A percentile compares a stretch with the other conserved stretches of the same genome.
phyloP scores from a whole-genome alignment of 2,888 invertebrate species.

The Sesia apiformis region DNA sequence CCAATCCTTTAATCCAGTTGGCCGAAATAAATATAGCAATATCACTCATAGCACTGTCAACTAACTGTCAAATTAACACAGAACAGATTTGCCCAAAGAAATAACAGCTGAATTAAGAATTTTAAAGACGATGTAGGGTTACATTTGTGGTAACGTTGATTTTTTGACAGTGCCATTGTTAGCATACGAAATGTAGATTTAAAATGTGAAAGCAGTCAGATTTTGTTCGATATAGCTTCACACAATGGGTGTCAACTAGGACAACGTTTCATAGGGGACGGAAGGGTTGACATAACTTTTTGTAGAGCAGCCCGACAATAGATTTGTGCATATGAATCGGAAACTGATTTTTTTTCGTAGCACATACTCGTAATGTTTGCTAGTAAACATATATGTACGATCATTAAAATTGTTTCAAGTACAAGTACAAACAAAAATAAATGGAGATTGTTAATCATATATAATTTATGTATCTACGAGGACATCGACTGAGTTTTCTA shows the following conservation, averaged over 20 bases:
- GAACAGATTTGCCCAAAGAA: slow-evolving; percentile 44
- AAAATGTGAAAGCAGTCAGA: slow-evolving; percentile 26
- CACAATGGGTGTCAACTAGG: slow-evolving; percentile 22
- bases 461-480: no score
- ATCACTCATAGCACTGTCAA: slow-evolving; percentile 43
- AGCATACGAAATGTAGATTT: slow-evolving; percentile 30
- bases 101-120: slow-evolving; percentile 51
- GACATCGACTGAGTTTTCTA: no score
- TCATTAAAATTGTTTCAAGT: no score
- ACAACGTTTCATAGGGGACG: slow-evolving; percentile 19
- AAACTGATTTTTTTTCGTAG: no score
- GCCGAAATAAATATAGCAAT: neutral
- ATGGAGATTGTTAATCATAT: no score
- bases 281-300: slow-evolving; percentile 23
- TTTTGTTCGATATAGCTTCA: slow-evolving; percentile 20
- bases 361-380: no score
- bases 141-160: slow-evolving; percentile 37
- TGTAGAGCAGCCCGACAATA: neutral
- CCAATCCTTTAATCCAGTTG: neutral
- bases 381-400: no score
- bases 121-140: slow-evolving; percentile 38
- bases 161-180: slow-evolving; percentile 54
- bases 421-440: no score
- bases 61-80: slow-evolving; percentile 61
- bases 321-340: neutral